A percentile compares a stretch with the other conserved stretches of the same genome.
Conservation (phyloP, 2,113 vertebrate genomes). For the Channa argus region DNA sequence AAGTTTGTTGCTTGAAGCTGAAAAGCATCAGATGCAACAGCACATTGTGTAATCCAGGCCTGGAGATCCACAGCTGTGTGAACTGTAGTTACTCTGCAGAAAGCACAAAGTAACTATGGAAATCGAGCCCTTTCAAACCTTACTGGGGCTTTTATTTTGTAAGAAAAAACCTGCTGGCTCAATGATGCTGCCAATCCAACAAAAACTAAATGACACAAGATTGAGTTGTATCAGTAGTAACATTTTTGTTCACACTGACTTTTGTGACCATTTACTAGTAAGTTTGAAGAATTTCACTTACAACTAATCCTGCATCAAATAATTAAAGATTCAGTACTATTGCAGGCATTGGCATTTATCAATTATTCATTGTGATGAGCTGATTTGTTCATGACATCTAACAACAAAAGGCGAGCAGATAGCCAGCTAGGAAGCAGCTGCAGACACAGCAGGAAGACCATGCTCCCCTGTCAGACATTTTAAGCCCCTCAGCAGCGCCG, state of each 20-base stretch:
- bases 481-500: background rate
- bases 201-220: too few relatives aligned
- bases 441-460: background rate
- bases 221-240: too few relatives aligned
- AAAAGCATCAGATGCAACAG: constrained; percentile 16
- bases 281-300: too few relatives aligned
- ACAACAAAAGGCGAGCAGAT: background rate
- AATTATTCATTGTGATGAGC: background rate
- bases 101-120: too few relatives aligned
- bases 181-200: too few relatives aligned
- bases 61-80: background rate
- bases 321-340: too few relatives aligned
- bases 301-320: too few relatives aligned
- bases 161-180: too few relatives aligned
- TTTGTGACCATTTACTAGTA: too few relatives aligned
- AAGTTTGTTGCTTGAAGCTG: constrained; percentile 33
- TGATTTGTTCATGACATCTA: background rate
- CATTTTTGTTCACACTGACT: background rate
- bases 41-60: background rate
- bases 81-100: too few relatives aligned
- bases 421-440: constrained; percentile 14
- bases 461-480: background rate
- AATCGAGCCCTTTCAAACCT: background rate
- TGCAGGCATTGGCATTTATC: too few relatives aligned
- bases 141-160: too few relatives aligned